Percentiles rank a stretch among this genome's conserved stretches.
Evolutionary conservation across 2,797 vertebrate species (phyloP).

Genomic region (Pangasius sanitwongsei): DNA sequence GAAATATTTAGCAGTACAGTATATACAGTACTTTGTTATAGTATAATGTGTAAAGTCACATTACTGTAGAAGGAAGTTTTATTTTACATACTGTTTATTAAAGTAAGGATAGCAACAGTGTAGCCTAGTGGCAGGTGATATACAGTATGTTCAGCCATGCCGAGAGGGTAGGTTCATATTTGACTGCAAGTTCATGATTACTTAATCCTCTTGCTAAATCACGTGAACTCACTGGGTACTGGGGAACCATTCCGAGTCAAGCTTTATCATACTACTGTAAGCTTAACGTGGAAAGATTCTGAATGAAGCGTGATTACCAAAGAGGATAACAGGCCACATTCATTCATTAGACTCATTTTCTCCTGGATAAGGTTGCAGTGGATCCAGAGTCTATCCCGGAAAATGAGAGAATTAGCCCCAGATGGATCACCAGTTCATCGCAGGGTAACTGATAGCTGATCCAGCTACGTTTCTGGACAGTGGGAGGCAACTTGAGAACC

Average conservation of each 20-base stretch:
- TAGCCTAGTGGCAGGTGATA: background rate
- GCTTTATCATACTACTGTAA: background rate
- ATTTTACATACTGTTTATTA: background rate
- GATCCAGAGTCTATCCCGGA: background rate
- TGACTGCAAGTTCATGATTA: background rate
- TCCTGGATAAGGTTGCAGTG: background rate
- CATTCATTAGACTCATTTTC: background rate
- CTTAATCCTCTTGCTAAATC: background rate
- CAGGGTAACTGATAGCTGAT: background rate
- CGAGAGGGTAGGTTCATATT: background rate
- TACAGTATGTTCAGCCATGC: no score
- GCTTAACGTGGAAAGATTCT: background rate
- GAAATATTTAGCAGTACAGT: background rate
- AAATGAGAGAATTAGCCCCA: background rate
- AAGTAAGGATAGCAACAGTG: background rate
- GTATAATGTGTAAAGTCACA: background rate
- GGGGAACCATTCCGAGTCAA: background rate
- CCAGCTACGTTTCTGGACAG: background rate
- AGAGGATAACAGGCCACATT: background rate
- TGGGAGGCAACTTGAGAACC: background rate
- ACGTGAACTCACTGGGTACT: background rate
- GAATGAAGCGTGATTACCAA: background rate
- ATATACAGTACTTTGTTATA: background rate
- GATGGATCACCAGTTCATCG: background rate
- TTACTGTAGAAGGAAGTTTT: background rate